phyloP scores from a whole-genome alignment of 2,113 vertebrate genomes.

The Eptesicus fuscus region DNA sequence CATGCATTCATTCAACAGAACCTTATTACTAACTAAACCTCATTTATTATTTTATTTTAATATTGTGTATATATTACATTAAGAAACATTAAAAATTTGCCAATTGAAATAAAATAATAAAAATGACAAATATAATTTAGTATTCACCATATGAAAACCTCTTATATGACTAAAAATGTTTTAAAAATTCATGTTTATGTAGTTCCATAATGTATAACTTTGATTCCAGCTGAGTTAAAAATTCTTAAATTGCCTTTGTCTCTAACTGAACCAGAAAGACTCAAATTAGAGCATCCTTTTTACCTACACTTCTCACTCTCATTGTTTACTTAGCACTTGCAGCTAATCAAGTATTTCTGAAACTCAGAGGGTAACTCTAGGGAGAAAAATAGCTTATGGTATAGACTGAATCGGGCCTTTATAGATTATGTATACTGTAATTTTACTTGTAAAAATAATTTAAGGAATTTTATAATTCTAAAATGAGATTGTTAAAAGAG shows the following conservation, averaged over 20 bases:
- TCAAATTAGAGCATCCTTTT: neutral
- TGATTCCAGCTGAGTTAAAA: neutral
- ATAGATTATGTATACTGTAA: neutral
- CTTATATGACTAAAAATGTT: neutral
- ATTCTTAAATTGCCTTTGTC: neutral
- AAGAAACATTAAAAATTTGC: neutral
- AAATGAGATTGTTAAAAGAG: neutral
- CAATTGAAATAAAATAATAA: neutral
- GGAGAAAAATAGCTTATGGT: neutral
- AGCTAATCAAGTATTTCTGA: neutral
- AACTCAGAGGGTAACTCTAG: neutral
- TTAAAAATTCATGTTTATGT: neutral
- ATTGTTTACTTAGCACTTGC: neutral
- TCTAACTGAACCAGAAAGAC: neutral
- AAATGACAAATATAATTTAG: neutral
- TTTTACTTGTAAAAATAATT: slow-evolving; percentile 20
- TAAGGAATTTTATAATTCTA: neutral
- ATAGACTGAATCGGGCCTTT: neutral
- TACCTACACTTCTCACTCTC: neutral
- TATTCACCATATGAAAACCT: neutral
- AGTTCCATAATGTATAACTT: neutral
- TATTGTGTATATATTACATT: neutral
- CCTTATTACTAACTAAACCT: neutral
- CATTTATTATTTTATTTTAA: slow-evolving; percentile 2
- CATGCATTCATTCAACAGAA: neutral